Evolutionary conservation across 2,888 invertebrate species (phyloP).

Genomic region (Nemotelus nigrinus): DNA sequence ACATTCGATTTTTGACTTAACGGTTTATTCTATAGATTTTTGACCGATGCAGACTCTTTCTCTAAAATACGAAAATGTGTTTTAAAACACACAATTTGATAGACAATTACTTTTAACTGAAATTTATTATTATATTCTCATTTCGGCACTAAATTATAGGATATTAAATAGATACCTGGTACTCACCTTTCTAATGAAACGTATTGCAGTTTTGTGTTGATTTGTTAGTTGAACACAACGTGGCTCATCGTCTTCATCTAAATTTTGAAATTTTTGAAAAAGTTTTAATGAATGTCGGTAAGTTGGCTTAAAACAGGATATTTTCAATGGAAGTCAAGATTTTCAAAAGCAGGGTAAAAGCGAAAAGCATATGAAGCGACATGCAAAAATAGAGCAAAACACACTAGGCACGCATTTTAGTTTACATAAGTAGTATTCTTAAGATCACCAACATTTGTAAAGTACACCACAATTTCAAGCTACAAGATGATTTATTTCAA

Average conservation of each 20-base stretch:
- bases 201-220: slow-evolving; percentile 88
- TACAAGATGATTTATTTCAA: no score
- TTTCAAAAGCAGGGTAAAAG: background rate
- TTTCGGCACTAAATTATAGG: background rate
- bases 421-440: no score
- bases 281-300: background rate
- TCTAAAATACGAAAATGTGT: slow-evolving; percentile 35
- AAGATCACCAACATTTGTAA: no score
- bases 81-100: slow-evolving; percentile 35
- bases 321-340: background rate
- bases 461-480: no score
- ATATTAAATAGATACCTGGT: slow-evolving; percentile 11
- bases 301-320: background rate
- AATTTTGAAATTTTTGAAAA: background rate
- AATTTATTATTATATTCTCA: background rate
- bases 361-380: background rate
- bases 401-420: no score
- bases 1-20: no score
- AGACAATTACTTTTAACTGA: background rate
- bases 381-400: background rate
- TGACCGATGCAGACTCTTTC: background rate
- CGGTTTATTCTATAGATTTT: background rate
- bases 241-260: slow-evolving; percentile 84
- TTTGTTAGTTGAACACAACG: slow-evolving; percentile 84
- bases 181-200: slow-evolving; percentile 89